Evolutionary conservation across 2,797 vertebrate species (phyloP).

Genomic region (Brachyrhaphis roseni): DNA sequence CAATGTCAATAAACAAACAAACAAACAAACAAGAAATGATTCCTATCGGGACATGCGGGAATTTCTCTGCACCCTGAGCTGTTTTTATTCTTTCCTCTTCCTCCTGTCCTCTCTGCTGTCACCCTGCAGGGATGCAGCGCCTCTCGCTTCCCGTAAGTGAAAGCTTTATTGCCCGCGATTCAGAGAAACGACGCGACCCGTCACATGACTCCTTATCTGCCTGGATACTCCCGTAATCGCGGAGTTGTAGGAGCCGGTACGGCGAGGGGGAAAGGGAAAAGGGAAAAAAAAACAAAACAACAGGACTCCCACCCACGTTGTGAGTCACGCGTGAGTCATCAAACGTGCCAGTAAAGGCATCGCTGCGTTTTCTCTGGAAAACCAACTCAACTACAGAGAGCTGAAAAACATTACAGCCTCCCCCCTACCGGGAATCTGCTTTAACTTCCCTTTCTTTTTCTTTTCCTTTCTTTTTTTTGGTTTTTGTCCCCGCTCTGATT

Average conservation of each 20-base stretch:
- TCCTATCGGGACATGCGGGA: neutral
- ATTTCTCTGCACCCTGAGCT: neutral
- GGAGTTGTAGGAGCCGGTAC: conserved; percentile 46
- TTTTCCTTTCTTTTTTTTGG: conserved; percentile 1
- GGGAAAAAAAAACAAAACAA: conserved; percentile 39
- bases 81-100: neutral
- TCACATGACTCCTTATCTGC: conserved; percentile 76
- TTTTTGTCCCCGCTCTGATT: neutral
- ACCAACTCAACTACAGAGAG: conserved; percentile 19
- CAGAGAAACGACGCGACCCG: conserved; percentile 24
- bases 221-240: conserved; percentile 65
- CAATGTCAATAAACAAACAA: neutral
- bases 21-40: neutral
- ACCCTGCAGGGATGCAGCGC: conserved; percentile 1
- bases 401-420: conserved; percentile 18
- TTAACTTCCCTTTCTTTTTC: conserved; percentile 13
- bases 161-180: conserved; percentile 37
- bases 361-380: conserved; percentile 56
- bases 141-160: conserved; percentile 45
- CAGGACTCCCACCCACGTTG: conserved; percentile 69
- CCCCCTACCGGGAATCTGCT: conserved; percentile 61
- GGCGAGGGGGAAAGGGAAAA: conserved; percentile 25
- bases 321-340: conserved; percentile 78
- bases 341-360: conserved; percentile 75
- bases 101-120: neutral